Evolutionary conservation across 2,113 vertebrate species (phyloP).

Genomic region (Ceyx cyanopectus): DNA sequence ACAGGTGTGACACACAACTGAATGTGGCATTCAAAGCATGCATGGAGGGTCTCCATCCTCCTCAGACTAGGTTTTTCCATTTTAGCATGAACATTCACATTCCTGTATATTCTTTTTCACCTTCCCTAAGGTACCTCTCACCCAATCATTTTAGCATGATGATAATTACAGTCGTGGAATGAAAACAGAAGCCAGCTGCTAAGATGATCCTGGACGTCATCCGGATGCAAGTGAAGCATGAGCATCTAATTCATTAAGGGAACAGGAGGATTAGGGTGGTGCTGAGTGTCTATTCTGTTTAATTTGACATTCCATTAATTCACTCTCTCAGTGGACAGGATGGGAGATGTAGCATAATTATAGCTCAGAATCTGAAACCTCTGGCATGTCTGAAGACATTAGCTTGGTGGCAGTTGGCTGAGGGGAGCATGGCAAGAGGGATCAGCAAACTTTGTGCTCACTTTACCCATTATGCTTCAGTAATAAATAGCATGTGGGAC

Average conservation of each 20-base stretch:
- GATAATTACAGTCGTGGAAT: slow-evolving; percentile 26
- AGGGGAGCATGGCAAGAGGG: background rate
- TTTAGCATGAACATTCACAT: background rate
- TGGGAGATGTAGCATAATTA: background rate
- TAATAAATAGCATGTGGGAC: background rate
- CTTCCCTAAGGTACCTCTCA: background rate
- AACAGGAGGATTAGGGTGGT: slow-evolving; percentile 26
- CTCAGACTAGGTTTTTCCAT: background rate
- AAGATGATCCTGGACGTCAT: slow-evolving; percentile 44
- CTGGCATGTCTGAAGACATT: background rate
- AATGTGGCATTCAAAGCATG: background rate
- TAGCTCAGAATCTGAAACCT: background rate
- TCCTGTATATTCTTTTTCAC: slow-evolving; percentile 4
- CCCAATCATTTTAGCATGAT: slow-evolving; percentile 1
- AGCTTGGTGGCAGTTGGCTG: background rate
- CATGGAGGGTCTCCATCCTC: background rate
- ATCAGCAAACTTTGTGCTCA: background rate
- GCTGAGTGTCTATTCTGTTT: slow-evolving; percentile 19
- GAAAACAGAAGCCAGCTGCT: slow-evolving; percentile 14
- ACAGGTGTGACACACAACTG: background rate
- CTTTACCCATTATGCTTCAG: background rate
- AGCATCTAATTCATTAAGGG: slow-evolving; percentile 50
- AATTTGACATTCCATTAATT: slow-evolving; percentile 52
- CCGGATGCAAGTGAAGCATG: slow-evolving; percentile 38
- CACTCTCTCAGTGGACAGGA: slow-evolving; percentile 27